A percentile compares a stretch with the other conserved stretches of the same genome.
These are phyloP conservation scores for Cancer borealis DNA, from an alignment of 2,888 invertebrate species.

Conservation along the genomic window DNA sequence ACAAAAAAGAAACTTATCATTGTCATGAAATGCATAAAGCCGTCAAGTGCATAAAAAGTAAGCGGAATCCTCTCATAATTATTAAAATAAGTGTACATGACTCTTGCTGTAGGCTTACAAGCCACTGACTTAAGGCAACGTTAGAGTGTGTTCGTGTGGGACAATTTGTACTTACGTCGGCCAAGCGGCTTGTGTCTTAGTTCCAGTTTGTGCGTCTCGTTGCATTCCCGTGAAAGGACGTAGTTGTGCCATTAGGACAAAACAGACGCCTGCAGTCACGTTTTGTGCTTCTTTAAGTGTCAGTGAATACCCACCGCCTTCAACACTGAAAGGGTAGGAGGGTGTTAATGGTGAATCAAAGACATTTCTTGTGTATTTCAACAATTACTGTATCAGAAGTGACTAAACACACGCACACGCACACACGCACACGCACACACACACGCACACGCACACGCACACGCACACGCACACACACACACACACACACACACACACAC, in stretches of 20 bases:
- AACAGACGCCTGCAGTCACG: background rate
- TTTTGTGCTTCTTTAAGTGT: background rate
- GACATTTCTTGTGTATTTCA: background rate
- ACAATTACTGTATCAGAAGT: too few relatives aligned
- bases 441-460: too few relatives aligned
- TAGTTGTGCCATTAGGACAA: conserved; percentile 42
- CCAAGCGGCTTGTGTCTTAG: background rate
- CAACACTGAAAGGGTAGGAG: background rate
- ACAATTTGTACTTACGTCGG: background rate
- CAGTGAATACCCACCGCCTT: background rate
- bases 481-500: too few relatives aligned
- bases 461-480: too few relatives aligned
- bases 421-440: too few relatives aligned
- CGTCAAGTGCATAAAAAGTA: background rate
- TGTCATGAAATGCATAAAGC: background rate
- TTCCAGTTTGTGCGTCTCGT: background rate
- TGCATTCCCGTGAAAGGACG: background rate
- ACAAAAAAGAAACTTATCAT: background rate
- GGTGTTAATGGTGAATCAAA: background rate
- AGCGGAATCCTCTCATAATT: background rate
- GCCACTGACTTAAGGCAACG: background rate
- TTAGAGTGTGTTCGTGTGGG: background rate
- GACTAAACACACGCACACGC: too few relatives aligned
- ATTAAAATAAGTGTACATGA: background rate
- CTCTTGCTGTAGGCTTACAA: background rate